Conservation (phyloP, 2,113 vertebrate species). For the Platysteira castanea region DNA sequence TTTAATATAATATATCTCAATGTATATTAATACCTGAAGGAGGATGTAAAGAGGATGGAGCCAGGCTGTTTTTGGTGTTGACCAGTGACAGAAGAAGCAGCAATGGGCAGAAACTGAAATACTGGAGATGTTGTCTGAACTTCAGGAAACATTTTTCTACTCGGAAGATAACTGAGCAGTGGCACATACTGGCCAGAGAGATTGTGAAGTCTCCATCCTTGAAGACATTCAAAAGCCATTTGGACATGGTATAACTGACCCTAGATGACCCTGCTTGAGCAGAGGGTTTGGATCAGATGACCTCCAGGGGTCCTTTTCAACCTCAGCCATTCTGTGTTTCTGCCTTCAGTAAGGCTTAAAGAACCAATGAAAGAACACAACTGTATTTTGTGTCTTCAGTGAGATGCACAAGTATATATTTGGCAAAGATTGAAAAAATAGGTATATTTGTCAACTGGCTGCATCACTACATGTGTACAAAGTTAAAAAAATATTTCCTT, state of each 20-base stretch:
- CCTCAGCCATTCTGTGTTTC: neutral
- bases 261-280: neutral
- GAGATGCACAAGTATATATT: neutral
- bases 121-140: neutral
- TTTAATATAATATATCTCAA: neutral
- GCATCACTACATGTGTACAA: neutral
- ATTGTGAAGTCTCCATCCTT: neutral
- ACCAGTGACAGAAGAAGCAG: neutral
- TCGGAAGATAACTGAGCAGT: neutral
- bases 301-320: neutral
- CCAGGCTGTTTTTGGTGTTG: neutral
- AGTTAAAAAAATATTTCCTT: neutral
- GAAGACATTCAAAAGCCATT: neutral
- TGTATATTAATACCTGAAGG: neutral
- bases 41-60: neutral
- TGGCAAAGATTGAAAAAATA: neutral
- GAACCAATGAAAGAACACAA: neutral
- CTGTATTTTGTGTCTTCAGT: neutral
- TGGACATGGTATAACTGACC: neutral
- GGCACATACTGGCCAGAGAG: neutral
- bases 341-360: neutral
- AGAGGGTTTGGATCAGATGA: neutral
- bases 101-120: neutral
- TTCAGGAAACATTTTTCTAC: neutral
- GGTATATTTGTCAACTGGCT: neutral